Conservation (phyloP, 2,113 vertebrate genomes). For the Coracopsis vasa region DNA sequence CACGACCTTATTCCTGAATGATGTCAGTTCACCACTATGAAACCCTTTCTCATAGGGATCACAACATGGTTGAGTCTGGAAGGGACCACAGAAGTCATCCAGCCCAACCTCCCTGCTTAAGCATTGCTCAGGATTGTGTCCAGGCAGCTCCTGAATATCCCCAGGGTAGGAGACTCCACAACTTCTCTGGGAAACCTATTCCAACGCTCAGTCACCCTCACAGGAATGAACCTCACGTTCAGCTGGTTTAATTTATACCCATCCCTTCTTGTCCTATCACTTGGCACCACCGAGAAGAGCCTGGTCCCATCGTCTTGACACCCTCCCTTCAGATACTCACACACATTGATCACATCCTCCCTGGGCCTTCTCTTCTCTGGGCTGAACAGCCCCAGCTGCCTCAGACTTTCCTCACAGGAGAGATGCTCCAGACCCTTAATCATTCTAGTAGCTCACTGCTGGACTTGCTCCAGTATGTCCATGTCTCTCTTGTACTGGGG, state of each 20-base stretch:
- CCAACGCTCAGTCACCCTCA: neutral
- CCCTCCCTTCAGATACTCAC: neutral
- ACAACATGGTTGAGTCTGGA: neutral
- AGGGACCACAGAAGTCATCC: neutral
- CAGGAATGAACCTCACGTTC: neutral
- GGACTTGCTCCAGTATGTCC: neutral
- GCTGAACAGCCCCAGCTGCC: neutral
- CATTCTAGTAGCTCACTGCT: neutral
- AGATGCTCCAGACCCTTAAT: neutral
- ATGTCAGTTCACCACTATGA: rapidly evolving
- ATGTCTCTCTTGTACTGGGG: neutral
- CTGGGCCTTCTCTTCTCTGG: neutral
- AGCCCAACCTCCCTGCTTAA: neutral
- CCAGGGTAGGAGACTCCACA: neutral
- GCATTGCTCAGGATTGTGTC: neutral
- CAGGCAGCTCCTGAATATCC: neutral
- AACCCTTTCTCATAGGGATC: neutral
- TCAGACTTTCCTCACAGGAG: neutral
- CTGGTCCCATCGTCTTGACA: neutral
- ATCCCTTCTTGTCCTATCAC: neutral
- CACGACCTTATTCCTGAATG: neutral
- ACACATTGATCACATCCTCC: neutral
- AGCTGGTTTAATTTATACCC: neutral
- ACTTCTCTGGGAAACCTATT: neutral
- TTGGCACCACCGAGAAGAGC: neutral